Evolutionary conservation across 2,888 invertebrate genomes (phyloP), one percentile per base, ranked within the genome.

Genomic region (Omphaloscelis lunosa): DNA sequence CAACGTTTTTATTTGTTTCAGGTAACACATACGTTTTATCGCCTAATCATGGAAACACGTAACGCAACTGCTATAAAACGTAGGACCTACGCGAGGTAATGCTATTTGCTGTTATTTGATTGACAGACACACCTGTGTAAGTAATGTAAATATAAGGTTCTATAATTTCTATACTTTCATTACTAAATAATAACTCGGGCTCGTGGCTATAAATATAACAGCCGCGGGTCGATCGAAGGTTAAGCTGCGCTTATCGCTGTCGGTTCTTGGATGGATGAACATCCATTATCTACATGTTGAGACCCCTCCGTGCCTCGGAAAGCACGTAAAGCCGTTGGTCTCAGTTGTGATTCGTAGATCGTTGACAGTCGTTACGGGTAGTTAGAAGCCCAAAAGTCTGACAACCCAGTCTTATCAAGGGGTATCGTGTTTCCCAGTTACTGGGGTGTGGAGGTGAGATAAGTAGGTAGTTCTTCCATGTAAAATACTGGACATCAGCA

Each of bases 1-100:
- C 80, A 82, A 77, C 41, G 65, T 66, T 84, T 84, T 86, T 89
- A 85, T 89, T 86, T 91, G 85, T 91, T 91, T 79, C 91, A 91
- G 91, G 91, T 91, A 91, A 82, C 86, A 80, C 82, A 86, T 77
- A 79, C 75, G 70, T 76, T 83, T 87, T 89, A 90, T 89, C 73
- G 76, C 70, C 82, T 83, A 79, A 87, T 85, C 84, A 84, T 82
- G 80, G 79, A 82, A 83, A 82, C 79, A 75, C 72, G 86, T 79
- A 79, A 70, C 75, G 74, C 15, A 66, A 79, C 74, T 69, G 71
- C 77, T 65, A 81, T 83, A 85, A 73, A 85, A 81, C 71, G 80
- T 85, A 78, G 66, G 45, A 79, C 70, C 56, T 75, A 76, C 45
- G 62, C 59, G 69, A 79, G 76, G 75, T 85, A 79, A 80, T 73